phyloP scores from a whole-genome alignment of 2,113 vertebrate genomes.

The Tragelaphus strepsiceros region DNA sequence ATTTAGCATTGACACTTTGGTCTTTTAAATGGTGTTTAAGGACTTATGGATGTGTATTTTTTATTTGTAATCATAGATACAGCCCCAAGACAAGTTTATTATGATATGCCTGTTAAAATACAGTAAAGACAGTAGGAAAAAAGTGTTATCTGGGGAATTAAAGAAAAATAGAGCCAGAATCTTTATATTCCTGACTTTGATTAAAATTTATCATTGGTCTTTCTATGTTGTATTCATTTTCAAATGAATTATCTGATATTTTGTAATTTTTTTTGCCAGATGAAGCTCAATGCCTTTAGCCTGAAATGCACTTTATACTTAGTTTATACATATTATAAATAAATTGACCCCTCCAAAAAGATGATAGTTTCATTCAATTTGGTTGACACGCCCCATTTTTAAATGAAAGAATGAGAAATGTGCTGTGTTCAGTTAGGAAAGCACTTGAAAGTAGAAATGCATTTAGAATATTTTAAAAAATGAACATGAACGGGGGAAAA shows the following conservation, averaged over 20 bases:
- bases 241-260: conserved; percentile 9
- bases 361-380: background rate
- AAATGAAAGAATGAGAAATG: background rate
- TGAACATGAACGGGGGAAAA: background rate
- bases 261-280: background rate
- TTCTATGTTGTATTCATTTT: conserved; percentile 10
- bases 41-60: background rate
- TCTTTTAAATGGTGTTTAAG: conserved; percentile 16
- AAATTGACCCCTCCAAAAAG: background rate
- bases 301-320: background rate
- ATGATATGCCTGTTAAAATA: background rate
- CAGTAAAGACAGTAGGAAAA: background rate
- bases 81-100: background rate
- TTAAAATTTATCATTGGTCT: conserved; percentile 20
- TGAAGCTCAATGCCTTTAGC: background rate
- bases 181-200: conserved; percentile 35
- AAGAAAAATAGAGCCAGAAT: conserved; percentile 12
- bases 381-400: background rate
- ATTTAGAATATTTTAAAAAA: background rate
- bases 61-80: background rate
- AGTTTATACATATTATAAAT: background rate
- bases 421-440: background rate
- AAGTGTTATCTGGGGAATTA: conserved; percentile 1
- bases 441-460: background rate
- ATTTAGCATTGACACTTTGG: background rate